Evolutionary conservation across 2,888 invertebrate genomes (phyloP).

Genomic region (Antheraea yamamai): DNA sequence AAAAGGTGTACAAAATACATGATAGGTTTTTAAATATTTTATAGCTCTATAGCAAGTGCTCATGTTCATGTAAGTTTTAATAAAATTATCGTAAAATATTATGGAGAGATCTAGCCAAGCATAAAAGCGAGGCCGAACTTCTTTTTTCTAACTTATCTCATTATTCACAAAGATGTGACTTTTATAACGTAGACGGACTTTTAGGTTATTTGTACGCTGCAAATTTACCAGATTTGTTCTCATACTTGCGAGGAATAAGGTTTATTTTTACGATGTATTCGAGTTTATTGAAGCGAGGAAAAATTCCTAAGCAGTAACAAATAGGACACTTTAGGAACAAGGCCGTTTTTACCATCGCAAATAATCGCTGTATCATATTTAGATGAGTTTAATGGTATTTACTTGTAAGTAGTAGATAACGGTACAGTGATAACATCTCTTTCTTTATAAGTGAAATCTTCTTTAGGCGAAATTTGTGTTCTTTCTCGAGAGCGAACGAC

Average conservation of each 20-base stretch:
- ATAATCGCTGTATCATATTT: not conserved
- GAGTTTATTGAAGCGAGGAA: constrained; percentile 1
- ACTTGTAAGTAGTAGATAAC: not conserved
- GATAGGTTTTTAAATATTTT: constrained; percentile 27
- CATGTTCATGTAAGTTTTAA: constrained; percentile 58
- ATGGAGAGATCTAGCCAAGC: constrained; percentile 61
- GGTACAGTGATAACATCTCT: not conserved
- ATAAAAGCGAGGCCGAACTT: constrained; percentile 61
- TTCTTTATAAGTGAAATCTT: too few species aligned
- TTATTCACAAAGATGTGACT: constrained; percentile 75
- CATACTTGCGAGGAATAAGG: constrained; percentile 45
- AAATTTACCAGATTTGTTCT: constrained; percentile 58
- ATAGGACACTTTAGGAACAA: not conserved
- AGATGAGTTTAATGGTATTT: not conserved
- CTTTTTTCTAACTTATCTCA: constrained; percentile 72
- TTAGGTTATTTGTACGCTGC: constrained; percentile 67
- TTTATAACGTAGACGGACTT: constrained; percentile 71
- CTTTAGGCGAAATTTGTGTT: too few species aligned
- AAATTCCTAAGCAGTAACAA: not conserved
- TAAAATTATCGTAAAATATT: constrained; percentile 72
- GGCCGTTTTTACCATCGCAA: not conserved
- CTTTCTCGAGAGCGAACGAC: too few species aligned
- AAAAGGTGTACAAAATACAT: not conserved
- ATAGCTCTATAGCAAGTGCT: constrained; percentile 37
- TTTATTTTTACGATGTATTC: constrained; percentile 30